Conservation (phyloP, 2,797 vertebrate genomes). For the Buceros bicornis region DNA sequence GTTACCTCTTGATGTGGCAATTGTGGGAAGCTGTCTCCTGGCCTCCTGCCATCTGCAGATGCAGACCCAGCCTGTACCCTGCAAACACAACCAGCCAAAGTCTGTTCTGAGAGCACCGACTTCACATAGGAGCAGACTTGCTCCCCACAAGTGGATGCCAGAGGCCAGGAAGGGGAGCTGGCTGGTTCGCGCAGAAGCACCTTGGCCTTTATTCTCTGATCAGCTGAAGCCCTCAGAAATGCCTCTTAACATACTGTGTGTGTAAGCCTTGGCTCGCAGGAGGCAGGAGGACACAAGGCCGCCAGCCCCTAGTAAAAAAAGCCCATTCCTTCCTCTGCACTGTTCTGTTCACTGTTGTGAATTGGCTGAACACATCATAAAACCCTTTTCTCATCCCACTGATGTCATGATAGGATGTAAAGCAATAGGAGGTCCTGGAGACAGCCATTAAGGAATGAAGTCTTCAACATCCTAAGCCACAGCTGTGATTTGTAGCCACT, state of each 20-base stretch:
- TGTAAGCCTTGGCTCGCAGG: background rate
- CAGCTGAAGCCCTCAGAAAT: background rate
- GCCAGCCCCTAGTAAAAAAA: background rate
- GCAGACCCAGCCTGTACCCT: background rate
- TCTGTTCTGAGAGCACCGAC: background rate
- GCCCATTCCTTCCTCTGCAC: background rate
- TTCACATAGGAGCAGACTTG: background rate
- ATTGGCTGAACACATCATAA: background rate
- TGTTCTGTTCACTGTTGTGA: background rate
- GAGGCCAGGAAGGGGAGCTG: background rate
- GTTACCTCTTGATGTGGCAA: background rate
- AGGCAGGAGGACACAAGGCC: background rate
- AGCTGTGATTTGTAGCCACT: background rate
- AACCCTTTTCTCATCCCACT: background rate
- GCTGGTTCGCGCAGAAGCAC: background rate
- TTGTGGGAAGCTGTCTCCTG: background rate
- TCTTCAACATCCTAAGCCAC: background rate
- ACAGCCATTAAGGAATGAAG: background rate
- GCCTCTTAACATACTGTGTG: background rate
- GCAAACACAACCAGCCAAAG: background rate
- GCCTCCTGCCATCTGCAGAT: fast-evolving
- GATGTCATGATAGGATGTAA: fast-evolving
- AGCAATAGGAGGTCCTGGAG: background rate
- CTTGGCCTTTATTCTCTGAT: background rate
- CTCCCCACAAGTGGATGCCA: background rate